Evolutionary conservation across 2,797 vertebrate species (phyloP), one percentile per base, ranked within the genome.

Genomic region (Philypnodon macrostomus): DNA sequence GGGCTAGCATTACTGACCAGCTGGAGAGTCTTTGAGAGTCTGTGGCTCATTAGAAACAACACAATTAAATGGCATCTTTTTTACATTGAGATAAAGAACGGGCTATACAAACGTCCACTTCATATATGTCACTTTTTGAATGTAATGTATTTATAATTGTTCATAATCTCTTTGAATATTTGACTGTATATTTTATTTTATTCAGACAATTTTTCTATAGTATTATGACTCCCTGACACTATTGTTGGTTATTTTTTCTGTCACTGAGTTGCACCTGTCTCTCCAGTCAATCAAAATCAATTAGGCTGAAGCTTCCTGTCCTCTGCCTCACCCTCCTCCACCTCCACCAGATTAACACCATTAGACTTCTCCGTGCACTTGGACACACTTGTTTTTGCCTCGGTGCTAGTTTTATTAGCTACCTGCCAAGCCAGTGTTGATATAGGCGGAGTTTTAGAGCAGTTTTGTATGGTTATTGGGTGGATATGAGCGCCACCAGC

Each of bases 321-420:
- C 77, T 60, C 60, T 33, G 62, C 58, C 71, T 79, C 67, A 72
- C 62, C 73, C 70, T 50, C 50, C 63, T 36, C 55, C 3, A 2
- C 47, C 63, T 37, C 58, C 4, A 2, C 45, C 37, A 64, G 88
- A 91, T 91, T 88, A 81, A 83, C 75, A 59, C 83, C 73, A 63
- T 76, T 58, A 65, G 67, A 53, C 24, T 37, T 41, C 63, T 82
- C 85, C 85, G 66, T 70, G 51, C 85, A 85, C 83, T 80, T 57
- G 87, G 87, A 80, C 87, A 75, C 72, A 55, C 64, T 0, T 48
- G 4, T 19, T 32, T 32, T 32, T 56, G 31, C 46, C 23, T 36
- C 14, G 9, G 16, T 38, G 34, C 27, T 39, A 11, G 42, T 62
- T 58, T 30, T n/a, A n/a, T n/a, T n/a, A n/a, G 6, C 16, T 2